Evolutionary conservation across 1,140 invertebrate species (phyloP).

Genomic region (Goniozus legneri): DNA sequence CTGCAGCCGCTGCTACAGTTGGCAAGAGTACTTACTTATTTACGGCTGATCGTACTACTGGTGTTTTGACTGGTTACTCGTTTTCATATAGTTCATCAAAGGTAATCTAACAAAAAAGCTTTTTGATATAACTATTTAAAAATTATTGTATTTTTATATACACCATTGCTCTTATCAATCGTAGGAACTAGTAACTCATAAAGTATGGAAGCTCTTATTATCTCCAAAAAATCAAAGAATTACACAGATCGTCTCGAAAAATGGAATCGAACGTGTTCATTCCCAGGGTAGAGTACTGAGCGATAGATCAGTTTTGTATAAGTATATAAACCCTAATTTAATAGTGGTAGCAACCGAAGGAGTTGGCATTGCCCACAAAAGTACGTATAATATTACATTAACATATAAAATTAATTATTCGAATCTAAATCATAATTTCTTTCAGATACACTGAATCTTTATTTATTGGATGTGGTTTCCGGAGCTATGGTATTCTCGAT

Average conservation of each 20-base stretch:
- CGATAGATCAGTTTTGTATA: constrained; percentile 96
- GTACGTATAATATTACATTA: constrained; percentile 44
- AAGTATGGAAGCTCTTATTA: constrained; percentile 71
- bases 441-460: constrained; percentile 72
- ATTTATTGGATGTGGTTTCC: constrained; percentile 88
- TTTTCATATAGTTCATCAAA: constrained; percentile 51
- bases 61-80: constrained; percentile 68
- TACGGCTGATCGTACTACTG: constrained; percentile 63
- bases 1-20: constrained; percentile 46
- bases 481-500: constrained; percentile 73
- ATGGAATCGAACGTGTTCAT: constrained; percentile 82
- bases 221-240: constrained; percentile 67
- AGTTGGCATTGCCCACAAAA: constrained; percentile 71
- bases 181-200: constrained; percentile 49
- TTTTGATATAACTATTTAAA: background rate
- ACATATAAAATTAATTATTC: constrained; percentile 9
- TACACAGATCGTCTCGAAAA: constrained; percentile 67
- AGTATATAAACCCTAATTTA: constrained; percentile 97
- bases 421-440: constrained; percentile 12
- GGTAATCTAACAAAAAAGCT: constrained; percentile 15
- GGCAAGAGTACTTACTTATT: constrained; percentile 69
- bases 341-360: constrained; percentile 81
- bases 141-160: constrained; percentile 11
- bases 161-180: constrained; percentile 11
- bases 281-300: constrained; percentile 92